Base-by-base conservation (phyloP, 1,140 invertebrate genomes). In the Aphelenchoides fujianensis region DNA sequence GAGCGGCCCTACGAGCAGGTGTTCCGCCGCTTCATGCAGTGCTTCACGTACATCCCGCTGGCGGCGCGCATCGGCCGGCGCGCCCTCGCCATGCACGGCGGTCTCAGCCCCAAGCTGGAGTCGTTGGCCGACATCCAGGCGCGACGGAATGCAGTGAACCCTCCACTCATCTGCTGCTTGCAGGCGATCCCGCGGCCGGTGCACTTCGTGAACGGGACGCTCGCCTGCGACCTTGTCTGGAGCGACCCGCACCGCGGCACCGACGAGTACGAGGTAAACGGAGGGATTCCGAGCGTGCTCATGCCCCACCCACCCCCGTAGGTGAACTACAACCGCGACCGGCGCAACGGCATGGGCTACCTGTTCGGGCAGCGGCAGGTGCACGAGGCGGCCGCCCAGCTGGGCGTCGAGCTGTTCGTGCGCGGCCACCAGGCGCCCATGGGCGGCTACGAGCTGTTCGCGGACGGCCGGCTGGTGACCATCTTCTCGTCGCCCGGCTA, bases 351-450 rank as follows among this genome's bases (percentile, higher is more conserved):
- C 31, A 71, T 71, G 34, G 69, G 69, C n/a, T 69, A 53, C 35
- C 30, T 71, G 16, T 71, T 71, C 41, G 69, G 69, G 7, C n/a
- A n/a, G 7, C 34, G 36, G 30, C 68, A 71, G 72, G 69, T 71
- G 1, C n/a, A 9, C 7, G 36, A 12, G 9, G 68, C 52, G 12
- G 69, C 64, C 63, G 27, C 48, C 34, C 16, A 16, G 2, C 5
- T 71, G 2, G 32, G 72, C 32, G 28, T 71, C n/a, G 71, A 71
- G 2, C 16, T 71, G 9, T 70, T 71, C 55, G n/a, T 71, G 52
- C 69, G 69, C 19, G 69, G 69, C 23, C 69, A 71, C 72, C 69
- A 71, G 72, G 68, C 68, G 2, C 69, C 69, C 5, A 72, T 71
- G 64, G 28, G 28, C 28, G 69, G 69, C 7, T 71, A 71, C 41